These are phyloP conservation scores for Rhopilema esculentum DNA, from an alignment of 30 jellyfish, hydroid and myxozoan genomes.

Conservation along the genomic window DNA sequence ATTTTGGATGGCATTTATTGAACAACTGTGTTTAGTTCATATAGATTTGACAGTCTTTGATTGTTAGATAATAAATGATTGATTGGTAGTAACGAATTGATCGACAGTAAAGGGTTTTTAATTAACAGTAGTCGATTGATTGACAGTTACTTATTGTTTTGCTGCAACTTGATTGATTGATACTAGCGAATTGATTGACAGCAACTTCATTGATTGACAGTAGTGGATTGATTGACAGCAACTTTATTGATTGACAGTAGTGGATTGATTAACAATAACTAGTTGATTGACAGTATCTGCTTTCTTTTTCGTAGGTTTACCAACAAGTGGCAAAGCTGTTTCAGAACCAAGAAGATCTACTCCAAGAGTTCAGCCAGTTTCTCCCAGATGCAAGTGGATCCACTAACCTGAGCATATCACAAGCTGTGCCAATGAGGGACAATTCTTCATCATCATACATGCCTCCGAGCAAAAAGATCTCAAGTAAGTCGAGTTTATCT, in stretches of 20 bases:
- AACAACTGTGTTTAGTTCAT: too few relatives aligned
- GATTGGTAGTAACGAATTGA: too few relatives aligned
- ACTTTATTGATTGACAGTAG: too few relatives aligned
- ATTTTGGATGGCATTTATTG: too few relatives aligned
- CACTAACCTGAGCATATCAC: conserved; percentile 43
- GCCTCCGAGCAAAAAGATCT: conserved; percentile 65
- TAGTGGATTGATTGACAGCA: too few relatives aligned
- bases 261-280: not conserved
- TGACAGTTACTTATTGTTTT: not conserved
- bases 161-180: too few relatives aligned
- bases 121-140: not conserved
- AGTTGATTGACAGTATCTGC: not conserved
- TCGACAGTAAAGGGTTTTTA: too few relatives aligned
- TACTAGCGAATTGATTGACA: too few relatives aligned
- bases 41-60: too few relatives aligned
- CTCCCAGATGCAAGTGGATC: conserved; percentile 93
- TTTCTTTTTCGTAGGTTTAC: conserved; percentile 50
- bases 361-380: conserved; percentile 95
- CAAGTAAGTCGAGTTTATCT: conserved; percentile 37
- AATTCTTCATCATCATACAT: conserved; percentile 41
- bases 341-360: conserved; percentile 90
- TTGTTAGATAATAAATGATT: too few relatives aligned
- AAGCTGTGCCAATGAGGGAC: conserved; percentile 60
- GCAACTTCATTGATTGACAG: too few relatives aligned
- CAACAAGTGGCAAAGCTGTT: conserved; percentile 93